Percentiles rank a stretch among this genome's conserved stretches.
These are phyloP conservation scores for Equus przewalskii DNA, from an alignment of 2,113 vertebrate species.

Conservation along the genomic window DNA sequence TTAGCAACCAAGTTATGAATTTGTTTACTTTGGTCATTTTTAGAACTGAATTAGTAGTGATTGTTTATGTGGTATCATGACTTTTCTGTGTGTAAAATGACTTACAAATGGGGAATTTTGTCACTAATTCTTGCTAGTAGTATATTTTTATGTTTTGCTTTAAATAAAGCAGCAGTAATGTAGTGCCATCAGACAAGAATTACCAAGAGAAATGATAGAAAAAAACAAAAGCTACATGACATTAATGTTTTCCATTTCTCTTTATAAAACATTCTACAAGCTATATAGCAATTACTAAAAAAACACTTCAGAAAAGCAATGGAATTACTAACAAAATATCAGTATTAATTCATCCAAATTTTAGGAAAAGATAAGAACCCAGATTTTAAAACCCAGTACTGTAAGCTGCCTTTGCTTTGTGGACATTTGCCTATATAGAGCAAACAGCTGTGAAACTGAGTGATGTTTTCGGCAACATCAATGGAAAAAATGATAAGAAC, in stretches of 20 bases:
- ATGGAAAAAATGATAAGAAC: background rate
- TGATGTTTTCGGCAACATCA: background rate
- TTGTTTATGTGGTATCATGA: background rate
- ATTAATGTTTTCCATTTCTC: background rate
- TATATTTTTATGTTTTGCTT: conserved; percentile 3
- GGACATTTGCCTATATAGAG: background rate
- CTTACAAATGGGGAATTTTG: conserved; percentile 56
- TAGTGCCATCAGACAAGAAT: background rate
- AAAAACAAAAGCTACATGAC: background rate
- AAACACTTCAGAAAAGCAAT: background rate
- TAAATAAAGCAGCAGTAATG: background rate
- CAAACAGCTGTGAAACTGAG: background rate
- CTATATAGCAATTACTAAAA: background rate
- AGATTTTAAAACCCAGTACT: background rate
- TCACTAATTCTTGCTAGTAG: background rate
- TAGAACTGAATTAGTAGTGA: background rate
- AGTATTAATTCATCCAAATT: background rate
- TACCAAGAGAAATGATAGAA: background rate
- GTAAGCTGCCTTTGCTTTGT: background rate
- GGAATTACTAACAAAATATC: background rate
- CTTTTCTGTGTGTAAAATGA: conserved; percentile 12
- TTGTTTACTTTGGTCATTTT: conserved; percentile 52
- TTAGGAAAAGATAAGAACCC: background rate
- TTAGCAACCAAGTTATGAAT: conserved; percentile 36
- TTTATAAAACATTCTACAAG: background rate